Percentiles rank a stretch among this genome's conserved stretches.
These are phyloP conservation scores for Lepus oiostolus DNA, from an alignment of 2,797 vertebrate genomes.

Conservation along the genomic window DNA sequence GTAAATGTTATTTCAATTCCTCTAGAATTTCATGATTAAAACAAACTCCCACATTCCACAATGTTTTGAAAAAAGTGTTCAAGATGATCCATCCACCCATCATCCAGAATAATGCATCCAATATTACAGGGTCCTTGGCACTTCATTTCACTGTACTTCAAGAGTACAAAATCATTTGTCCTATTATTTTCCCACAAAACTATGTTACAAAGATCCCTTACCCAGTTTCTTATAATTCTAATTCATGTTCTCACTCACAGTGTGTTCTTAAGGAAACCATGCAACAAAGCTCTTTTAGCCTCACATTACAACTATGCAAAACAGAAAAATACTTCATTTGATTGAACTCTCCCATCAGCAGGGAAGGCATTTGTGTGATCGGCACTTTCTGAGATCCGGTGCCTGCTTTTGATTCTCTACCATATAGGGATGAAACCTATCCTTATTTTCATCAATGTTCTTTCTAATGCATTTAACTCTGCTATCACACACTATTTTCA, in stretches of 20 bases:
- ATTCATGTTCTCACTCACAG: background rate
- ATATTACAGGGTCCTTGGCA: background rate
- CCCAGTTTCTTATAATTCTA: background rate
- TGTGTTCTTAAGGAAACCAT: background rate
- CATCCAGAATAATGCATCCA: background rate
- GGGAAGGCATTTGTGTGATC: background rate
- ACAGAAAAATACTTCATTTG: slow-evolving; percentile 16
- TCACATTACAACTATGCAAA: background rate
- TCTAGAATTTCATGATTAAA: slow-evolving; percentile 61
- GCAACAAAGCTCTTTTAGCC: slow-evolving; percentile 42
- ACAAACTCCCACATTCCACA: background rate
- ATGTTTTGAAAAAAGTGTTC: slow-evolving; percentile 8
- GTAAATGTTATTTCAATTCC: slow-evolving; percentile 24
- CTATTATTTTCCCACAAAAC: slow-evolving; percentile 37
- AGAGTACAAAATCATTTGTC: slow-evolving; percentile 33
- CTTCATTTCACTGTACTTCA: slow-evolving; percentile 15
- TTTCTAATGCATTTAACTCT: slow-evolving; percentile 59
- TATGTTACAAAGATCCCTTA: background rate
- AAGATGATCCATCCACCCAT: background rate
- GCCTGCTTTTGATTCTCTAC: background rate
- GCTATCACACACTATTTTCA: slow-evolving; percentile 55
- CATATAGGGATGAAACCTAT: background rate
- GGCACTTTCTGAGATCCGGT: slow-evolving; percentile 29
- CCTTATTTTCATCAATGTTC: slow-evolving; percentile 19
- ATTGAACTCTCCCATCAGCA: background rate